phyloP scores from a whole-genome alignment of 2,888 invertebrate species.

The Smittia aterrima region DNA sequence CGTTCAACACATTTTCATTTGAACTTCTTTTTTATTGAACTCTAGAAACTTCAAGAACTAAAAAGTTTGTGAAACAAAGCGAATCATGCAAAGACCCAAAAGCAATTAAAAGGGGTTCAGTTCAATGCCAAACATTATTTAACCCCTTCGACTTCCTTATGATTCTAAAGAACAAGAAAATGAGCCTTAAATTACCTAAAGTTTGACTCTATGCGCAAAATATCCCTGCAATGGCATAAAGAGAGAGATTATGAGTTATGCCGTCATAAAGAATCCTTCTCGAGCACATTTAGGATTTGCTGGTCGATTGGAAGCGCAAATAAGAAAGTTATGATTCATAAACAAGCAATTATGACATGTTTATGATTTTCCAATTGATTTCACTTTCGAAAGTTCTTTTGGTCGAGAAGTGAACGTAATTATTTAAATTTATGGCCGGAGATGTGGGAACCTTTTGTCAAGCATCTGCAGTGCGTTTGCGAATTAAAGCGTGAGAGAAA shows the following conservation, averaged over 20 bases:
- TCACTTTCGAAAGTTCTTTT: slow-evolving; percentile 22
- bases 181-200: slow-evolving; percentile 31
- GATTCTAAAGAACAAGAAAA: not conserved
- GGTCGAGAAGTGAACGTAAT: slow-evolving; percentile 15
- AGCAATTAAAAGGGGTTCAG: slow-evolving; percentile 39
- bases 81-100: not conserved
- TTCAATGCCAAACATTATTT: slow-evolving; percentile 36
- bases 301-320: not conserved
- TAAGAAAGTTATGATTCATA: slow-evolving; percentile 38
- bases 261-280: not conserved
- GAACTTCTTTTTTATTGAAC: too few species aligned
- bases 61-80: not conserved
- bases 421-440: slow-evolving; percentile 35
- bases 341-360: slow-evolving; percentile 42
- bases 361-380: slow-evolving; percentile 42
- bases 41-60: not conserved
- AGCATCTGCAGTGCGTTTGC: slow-evolving; percentile 25
- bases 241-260: slow-evolving; percentile 20
- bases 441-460: slow-evolving; percentile 14
- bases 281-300: not conserved
- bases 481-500: slow-evolving; percentile 8
- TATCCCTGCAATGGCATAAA: slow-evolving; percentile 12
- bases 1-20: too few species aligned
- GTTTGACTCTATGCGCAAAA: not conserved
- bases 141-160: not conserved